These are phyloP conservation scores for Epizoanthus scotinus DNA, from an alignment of 92 coral and sea anemone genomes.

Conservation along the genomic window DNA sequence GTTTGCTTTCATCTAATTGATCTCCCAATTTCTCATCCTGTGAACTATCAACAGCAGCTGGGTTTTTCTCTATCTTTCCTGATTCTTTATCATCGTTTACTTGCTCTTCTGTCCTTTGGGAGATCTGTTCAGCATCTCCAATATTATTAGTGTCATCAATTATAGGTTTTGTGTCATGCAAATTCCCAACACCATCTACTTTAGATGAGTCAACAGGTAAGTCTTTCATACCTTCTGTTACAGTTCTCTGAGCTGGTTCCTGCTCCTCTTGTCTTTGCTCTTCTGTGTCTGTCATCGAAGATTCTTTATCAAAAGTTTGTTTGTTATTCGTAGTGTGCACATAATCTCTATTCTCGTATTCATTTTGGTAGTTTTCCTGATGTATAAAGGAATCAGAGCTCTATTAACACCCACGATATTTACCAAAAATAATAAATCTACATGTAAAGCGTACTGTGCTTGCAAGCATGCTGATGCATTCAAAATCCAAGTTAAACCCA, in stretches of 20 bases:
- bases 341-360: not conserved
- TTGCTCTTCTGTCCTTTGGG: constrained; percentile 19
- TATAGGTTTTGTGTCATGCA: constrained; percentile 16
- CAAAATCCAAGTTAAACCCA: not conserved
- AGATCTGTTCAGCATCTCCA: constrained; percentile 21
- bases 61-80: not conserved
- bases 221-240: constrained; percentile 34
- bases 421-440: not conserved
- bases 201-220: constrained; percentile 17
- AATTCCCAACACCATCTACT: constrained; percentile 29
- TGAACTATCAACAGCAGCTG: not conserved
- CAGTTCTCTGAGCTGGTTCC: constrained; percentile 3
- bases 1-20: not conserved
- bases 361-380: not conserved
- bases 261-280: not conserved
- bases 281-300: not conserved
- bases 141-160: constrained; percentile 30
- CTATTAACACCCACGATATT: not conserved
- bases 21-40: not conserved
- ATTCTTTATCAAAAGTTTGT: not conserved
- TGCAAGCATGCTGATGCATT: not conserved
- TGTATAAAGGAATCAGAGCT: not conserved
- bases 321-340: not conserved
- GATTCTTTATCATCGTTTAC: constrained; percentile 5
- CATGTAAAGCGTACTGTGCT: too few relatives aligned